Evolutionary conservation across 2,113 vertebrate species (phyloP), one percentile per base, ranked within the genome.

Genomic region (Barnardius zonarius): DNA sequence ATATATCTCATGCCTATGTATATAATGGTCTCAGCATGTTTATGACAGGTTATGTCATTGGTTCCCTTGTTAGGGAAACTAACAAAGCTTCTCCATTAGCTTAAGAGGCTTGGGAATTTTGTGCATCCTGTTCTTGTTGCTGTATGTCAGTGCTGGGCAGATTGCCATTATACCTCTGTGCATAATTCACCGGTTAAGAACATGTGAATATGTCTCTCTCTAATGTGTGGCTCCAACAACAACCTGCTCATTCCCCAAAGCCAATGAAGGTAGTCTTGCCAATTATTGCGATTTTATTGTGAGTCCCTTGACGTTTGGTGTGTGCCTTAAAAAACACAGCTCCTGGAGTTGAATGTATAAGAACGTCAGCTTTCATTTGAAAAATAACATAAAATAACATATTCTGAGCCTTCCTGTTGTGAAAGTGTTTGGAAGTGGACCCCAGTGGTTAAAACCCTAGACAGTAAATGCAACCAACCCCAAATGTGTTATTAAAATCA

Each of bases 81-180:
- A 95, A 72, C 85, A 96, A 93, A 94, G 64, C 72, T 95, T 95
- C 93, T 77, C 90, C 93, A 62, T 92, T 90, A 92, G 79, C 63
- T 88, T 93, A 90, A 95, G 95, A 96, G 92, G 95, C 92, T 90
- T 96, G 95, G 93, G 92, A 97, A 96, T 95, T 96, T 93, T 93
- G 95, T 91, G 95, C 92, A 95, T 96, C 93, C 96, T 96, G 95
- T 96, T 97, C 95, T 96, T 82, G 83, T 95, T 94, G 95, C 95
- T 90, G 61, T 90, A 72, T 93, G 95, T 96, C 95, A 90, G 92
- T 88, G 85, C 90, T 93, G 96, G 96, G 96, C 93, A 46, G 48
- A n/a, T 86, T 94, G 96, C 96, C 95, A 94, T 79, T 84, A 22
- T 93, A 96, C 92, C 83, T 95, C 72, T 10, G 93, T 86, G 90